Evolutionary conservation across 2,888 invertebrate species (phyloP), one percentile per base, ranked within the genome.

Genomic region (Andrena flavipes): DNA sequence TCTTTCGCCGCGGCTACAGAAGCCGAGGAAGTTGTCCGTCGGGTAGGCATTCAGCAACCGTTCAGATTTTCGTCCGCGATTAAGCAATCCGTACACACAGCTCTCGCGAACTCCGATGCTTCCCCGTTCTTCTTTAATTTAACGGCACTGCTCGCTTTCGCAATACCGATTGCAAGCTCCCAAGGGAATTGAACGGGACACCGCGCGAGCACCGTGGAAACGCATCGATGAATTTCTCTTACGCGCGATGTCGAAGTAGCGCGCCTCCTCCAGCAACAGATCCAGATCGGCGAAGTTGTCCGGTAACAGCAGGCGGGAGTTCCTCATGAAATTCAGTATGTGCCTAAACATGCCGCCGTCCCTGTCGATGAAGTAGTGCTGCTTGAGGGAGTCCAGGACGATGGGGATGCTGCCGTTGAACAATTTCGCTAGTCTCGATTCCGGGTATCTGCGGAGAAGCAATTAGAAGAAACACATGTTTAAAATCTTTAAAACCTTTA

Each of bases 331-430:
- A 95, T 99, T 99, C 84, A 99, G 96, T 91, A 99, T 98, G 94
- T 99, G 99, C 29, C 99, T 96, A 95, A 99, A 99, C 97, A 99
- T 98, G 87, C 97, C 98, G 2, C 99, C 99, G 93, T 99, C 99
- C 67, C 99, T 96, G 95, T 99, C 99, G 91, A 99, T 99, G 95
- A 99, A 99, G 94, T 99, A 99, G 94, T 99, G 99, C 93, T 99
- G 99, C 94, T 99, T 99, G 88, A 99, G 94, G 4, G 98, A 98
- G 94, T 99, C 99, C 94, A 99, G 95, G 20, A 99, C 98, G 88
- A 99, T 99, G 3, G 99, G 99, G 90, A 99, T 98, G 89, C 96
- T 97, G 49, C 99, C 99, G 93, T 98, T 98, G 95, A 99, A 99
- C 94, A 99, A 96, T 94, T 97, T 97, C 16, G 98, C 98, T 88